Evolutionary conservation across 2,797 vertebrate genomes (phyloP).

Genomic region (Siniperca scherzeri): DNA sequence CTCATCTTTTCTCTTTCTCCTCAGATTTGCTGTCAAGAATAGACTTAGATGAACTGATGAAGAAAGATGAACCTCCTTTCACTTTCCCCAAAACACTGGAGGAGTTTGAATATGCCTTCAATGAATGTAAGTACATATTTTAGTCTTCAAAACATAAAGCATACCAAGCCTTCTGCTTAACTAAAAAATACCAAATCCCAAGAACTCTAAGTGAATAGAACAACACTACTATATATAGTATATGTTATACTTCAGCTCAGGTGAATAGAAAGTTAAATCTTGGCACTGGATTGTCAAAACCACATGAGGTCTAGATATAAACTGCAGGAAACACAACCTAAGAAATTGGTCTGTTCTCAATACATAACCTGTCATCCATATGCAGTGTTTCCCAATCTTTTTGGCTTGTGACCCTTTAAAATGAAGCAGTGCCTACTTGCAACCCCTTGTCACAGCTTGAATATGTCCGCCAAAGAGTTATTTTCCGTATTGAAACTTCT

Average conservation of each 20-base stretch:
- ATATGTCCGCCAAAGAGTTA: not conserved
- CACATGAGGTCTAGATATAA: not conserved
- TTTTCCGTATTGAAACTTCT: not conserved
- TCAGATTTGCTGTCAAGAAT: slow-evolving; percentile 97
- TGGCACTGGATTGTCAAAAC: not conserved
- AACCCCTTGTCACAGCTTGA: not conserved
- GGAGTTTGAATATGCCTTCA: slow-evolving; percentile 97
- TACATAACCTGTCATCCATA: not conserved
- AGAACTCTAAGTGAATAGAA: slow-evolving; percentile 1
- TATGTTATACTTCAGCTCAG: not conserved
- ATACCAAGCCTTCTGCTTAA: slow-evolving; percentile 1
- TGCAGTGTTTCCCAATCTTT: not conserved
- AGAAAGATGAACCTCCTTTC: slow-evolving; percentile 98
- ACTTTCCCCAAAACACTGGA: slow-evolving; percentile 96
- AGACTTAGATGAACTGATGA: slow-evolving; percentile 98
- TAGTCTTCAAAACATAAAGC: slow-evolving; percentile 11
- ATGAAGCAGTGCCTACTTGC: not conserved
- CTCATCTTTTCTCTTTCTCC: slow-evolving; percentile 14
- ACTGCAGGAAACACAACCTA: not conserved
- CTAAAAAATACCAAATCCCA: slow-evolving; percentile 7
- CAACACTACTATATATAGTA: not conserved
- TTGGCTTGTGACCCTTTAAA: not conserved
- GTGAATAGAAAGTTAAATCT: not conserved
- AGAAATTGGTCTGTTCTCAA: not conserved
- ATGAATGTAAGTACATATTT: slow-evolving; percentile 92